Conservation (phyloP, 2,113 vertebrate species). For the Catagonus wagneri region DNA sequence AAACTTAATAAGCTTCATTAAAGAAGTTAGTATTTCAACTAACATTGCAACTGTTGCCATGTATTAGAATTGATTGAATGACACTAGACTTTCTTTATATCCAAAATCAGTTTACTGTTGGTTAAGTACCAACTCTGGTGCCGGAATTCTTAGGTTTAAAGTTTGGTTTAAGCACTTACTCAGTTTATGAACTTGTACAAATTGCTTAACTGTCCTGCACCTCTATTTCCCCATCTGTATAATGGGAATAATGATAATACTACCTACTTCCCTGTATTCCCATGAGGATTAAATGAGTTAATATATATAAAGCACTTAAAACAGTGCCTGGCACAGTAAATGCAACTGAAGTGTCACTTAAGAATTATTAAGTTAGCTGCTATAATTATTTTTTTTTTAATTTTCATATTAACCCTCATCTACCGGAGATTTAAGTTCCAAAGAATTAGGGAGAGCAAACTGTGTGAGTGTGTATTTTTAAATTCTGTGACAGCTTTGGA, state of each 20-base stretch:
- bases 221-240: background rate
- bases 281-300: background rate
- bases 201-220: background rate
- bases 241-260: background rate
- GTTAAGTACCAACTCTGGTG: background rate
- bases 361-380: background rate
- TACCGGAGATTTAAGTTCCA: background rate
- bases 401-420: background rate
- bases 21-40: background rate
- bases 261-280: background rate
- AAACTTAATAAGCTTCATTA: background rate
- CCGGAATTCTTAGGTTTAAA: constrained; percentile 22
- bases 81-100: background rate
- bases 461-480: background rate
- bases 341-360: background rate
- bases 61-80: background rate
- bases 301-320: background rate
- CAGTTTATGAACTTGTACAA: background rate
- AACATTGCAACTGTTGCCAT: background rate
- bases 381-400: background rate
- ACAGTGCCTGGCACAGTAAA: background rate
- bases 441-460: background rate
- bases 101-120: background rate
- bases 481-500: background rate
- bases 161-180: background rate